phyloP scores from a whole-genome alignment of 2,888 invertebrate genomes.

The Brachyptera putata region DNA sequence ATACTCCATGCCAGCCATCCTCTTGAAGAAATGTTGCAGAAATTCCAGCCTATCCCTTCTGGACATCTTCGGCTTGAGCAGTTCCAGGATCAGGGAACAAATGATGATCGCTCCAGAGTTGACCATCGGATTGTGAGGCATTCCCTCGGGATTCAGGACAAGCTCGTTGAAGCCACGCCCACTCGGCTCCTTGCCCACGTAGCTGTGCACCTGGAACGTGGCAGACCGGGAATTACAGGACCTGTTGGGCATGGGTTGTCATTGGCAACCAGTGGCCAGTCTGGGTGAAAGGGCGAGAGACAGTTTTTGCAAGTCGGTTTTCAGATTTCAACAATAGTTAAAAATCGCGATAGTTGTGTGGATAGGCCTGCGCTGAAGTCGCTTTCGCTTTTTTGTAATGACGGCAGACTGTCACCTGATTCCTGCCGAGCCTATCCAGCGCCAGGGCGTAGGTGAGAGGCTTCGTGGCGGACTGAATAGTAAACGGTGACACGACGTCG shows the following conservation, averaged over 20 bases:
- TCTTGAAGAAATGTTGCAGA: neutral
- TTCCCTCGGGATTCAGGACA: conserved; percentile 50
- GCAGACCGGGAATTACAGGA: too few relatives aligned
- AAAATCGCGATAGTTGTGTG: too few relatives aligned
- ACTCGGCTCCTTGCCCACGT: conserved; percentile 56
- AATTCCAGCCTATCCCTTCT: neutral
- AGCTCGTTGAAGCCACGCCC: conserved; percentile 55
- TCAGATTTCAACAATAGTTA: too few relatives aligned
- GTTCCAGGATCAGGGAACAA: conserved; percentile 46
- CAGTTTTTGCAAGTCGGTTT: too few relatives aligned
- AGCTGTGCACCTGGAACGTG: conserved; percentile 47
- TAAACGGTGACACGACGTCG: conserved; percentile 50
- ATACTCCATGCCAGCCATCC: neutral
- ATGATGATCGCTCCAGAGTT: conserved; percentile 57
- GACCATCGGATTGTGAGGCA: conserved; percentile 59
- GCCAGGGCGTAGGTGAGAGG: conserved; percentile 54
- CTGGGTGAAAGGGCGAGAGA: too few relatives aligned
- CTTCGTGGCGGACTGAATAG: conserved; percentile 51
- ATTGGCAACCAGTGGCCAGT: too few relatives aligned
- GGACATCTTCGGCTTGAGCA: conserved; percentile 33
- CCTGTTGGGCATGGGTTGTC: too few relatives aligned
- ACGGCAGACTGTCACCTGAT: conserved; percentile 38
- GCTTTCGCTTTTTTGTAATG: too few relatives aligned
- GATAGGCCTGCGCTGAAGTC: too few relatives aligned
- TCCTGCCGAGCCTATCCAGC: conserved; percentile 49